phyloP scores from a whole-genome alignment of 2,797 vertebrate genomes.

The Acrossocheilus wenchowensis region DNA sequence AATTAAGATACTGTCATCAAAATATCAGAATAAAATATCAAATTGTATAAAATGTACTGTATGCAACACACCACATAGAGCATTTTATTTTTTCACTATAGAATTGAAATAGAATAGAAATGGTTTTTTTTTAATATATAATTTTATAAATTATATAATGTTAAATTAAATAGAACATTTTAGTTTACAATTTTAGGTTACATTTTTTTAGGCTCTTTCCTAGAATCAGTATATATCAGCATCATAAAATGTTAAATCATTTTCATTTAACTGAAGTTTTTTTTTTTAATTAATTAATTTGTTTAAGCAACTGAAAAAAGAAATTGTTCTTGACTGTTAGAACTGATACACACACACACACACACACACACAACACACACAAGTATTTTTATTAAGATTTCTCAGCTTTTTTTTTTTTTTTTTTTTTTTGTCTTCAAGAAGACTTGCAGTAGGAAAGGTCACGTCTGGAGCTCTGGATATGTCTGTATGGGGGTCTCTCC shows the following conservation, averaged over 20 bases:
- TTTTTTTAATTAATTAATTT: background rate
- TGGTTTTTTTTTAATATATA: background rate
- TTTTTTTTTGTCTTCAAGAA: conserved; percentile 16
- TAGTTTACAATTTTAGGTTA: too few species aligned
- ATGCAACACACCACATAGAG: background rate
- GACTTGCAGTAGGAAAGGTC: conserved; percentile 53
- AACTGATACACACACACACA: background rate
- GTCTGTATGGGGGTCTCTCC: background rate
- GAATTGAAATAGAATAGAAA: background rate
- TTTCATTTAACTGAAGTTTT: background rate
- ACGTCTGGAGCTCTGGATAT: conserved; percentile 39
- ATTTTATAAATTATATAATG: background rate
- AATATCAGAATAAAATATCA: background rate
- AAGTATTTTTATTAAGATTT: background rate
- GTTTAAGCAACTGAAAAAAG: background rate
- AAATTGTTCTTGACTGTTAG: background rate
- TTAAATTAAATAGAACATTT: too few species aligned
- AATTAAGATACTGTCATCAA: background rate
- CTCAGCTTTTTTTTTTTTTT: background rate
- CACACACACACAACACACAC: too few species aligned
- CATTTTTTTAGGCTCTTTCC: too few species aligned
- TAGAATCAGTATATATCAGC: too few species aligned
- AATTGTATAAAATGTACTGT: background rate
- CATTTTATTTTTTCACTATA: background rate
- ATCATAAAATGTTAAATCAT: background rate